Conservation (phyloP, 2,888 invertebrate species). For the Geophilus truncorum region DNA sequence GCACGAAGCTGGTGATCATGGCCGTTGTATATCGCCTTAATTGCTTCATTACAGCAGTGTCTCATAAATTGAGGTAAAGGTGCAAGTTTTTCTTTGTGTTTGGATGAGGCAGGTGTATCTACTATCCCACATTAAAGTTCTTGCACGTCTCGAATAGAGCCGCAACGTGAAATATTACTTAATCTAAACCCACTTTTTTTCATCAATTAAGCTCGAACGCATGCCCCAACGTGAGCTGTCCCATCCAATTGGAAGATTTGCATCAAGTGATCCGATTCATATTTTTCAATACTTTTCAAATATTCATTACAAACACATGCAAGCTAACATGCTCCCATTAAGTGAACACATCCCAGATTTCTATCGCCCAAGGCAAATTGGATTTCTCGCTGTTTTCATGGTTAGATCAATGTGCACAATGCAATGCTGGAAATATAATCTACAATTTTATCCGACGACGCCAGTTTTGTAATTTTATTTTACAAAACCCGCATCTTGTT, state of each 20-base stretch:
- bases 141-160: neutral
- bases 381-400: constrained; percentile 16
- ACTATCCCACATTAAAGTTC: neutral
- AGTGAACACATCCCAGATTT: constrained; percentile 16
- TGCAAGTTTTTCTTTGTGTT: constrained; percentile 13
- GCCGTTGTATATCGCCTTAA: neutral
- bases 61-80: neutral
- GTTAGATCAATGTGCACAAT: constrained; percentile 17
- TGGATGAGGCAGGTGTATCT: neutral
- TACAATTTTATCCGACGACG: neutral
- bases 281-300: constrained; percentile 18
- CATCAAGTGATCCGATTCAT: constrained; percentile 1
- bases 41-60: neutral
- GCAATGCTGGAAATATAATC: neutral
- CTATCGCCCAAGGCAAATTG: constrained; percentile 10
- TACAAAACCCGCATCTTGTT: neutral
- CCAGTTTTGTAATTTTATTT: neutral
- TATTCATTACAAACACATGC: constrained; percentile 12
- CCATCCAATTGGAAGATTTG: neutral
- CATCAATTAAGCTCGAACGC: neutral
- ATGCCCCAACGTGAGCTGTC: neutral
- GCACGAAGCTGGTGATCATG: neutral
- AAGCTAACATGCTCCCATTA: constrained; percentile 16
- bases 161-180: neutral
- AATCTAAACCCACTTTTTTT: neutral